Percentiles rank a stretch among this genome's conserved stretches.
These are phyloP conservation scores for Pyrrhia umbra DNA, from an alignment of 2,888 invertebrate genomes.

Conservation along the genomic window DNA sequence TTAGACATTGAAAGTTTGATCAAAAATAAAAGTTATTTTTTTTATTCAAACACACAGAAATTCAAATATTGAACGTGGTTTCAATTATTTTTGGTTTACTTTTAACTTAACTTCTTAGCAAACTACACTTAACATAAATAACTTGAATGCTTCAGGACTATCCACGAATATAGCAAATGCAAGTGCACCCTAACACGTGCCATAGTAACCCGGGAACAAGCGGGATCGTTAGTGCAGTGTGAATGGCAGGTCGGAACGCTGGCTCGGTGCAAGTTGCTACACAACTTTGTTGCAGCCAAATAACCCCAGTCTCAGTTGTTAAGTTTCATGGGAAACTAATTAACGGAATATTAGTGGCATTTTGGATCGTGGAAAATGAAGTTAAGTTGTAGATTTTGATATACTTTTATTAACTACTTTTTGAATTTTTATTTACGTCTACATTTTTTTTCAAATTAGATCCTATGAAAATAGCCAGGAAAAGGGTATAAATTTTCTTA, in stretches of 20 bases:
- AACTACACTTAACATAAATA: too few relatives aligned
- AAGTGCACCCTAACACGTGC: conserved; percentile 21
- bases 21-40: too few relatives aligned
- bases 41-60: too few relatives aligned
- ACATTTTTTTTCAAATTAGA: too few relatives aligned
- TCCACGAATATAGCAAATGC: background rate
- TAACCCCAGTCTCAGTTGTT: conserved; percentile 6
- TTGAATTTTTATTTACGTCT: too few relatives aligned
- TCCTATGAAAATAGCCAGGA: too few relatives aligned
- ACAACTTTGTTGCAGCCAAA: conserved; percentile 29
- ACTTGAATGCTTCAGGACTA: conserved; percentile 9
- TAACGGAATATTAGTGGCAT: conserved; percentile 26
- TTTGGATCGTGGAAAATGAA: background rate
- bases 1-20: too few relatives aligned
- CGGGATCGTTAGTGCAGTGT: conserved; percentile 43
- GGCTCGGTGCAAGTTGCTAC: conserved; percentile 26
- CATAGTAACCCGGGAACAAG: conserved; percentile 41
- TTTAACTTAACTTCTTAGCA: background rate
- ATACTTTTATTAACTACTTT: too few relatives aligned
- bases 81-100: background rate
- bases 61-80: too few relatives aligned
- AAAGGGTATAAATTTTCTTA: too few relatives aligned
- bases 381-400: too few relatives aligned
- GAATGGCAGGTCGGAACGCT: conserved; percentile 31
- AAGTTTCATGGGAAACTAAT: conserved; percentile 32